Conservation (phyloP, 2,888 invertebrate species). For the Myopa tessellatipennis region DNA sequence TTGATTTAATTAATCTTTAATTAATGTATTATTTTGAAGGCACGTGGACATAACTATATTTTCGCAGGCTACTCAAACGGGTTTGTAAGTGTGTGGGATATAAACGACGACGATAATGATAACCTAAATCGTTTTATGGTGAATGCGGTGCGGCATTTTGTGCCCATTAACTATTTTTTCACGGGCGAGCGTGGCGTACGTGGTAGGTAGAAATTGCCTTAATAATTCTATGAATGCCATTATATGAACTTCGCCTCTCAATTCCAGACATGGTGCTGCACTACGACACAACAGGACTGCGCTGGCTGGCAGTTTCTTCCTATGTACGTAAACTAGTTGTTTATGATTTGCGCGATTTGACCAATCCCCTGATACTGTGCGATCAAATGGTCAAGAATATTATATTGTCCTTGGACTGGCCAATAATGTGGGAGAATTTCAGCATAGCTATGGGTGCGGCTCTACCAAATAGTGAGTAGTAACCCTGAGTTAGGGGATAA, state of each 20-base stretch:
- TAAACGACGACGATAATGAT: slow-evolving; percentile 63
- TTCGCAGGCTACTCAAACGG: slow-evolving; percentile 76
- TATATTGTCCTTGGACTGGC: slow-evolving; percentile 57
- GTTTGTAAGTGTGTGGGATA: slow-evolving; percentile 74
- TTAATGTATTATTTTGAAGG: slow-evolving; percentile 40
- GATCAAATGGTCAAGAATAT: slow-evolving; percentile 52
- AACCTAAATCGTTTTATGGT: slow-evolving; percentile 57
- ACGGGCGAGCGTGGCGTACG: slow-evolving; percentile 71
- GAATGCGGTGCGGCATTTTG: slow-evolving; percentile 64
- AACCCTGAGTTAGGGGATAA: background rate
- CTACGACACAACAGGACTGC: slow-evolving; percentile 59
- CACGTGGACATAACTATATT: slow-evolving; percentile 68
- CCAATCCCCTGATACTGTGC: slow-evolving; percentile 52
- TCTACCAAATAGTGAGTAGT: slow-evolving; percentile 53
- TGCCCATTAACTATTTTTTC: slow-evolving; percentile 71
- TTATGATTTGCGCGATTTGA: slow-evolving; percentile 59
- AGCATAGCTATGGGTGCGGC: slow-evolving; percentile 52
- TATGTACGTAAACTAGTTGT: slow-evolving; percentile 52
- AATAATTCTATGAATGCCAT: background rate
- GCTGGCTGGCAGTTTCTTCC: slow-evolving; percentile 60
- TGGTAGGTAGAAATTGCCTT: slow-evolving; percentile 62
- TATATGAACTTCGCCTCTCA: background rate
- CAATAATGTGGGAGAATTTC: slow-evolving; percentile 60
- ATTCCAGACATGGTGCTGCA: slow-evolving; percentile 61
- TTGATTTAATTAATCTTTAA: background rate